Conservation (phyloP, 1,140 invertebrate genomes). For the Adelges cooleyi region DNA sequence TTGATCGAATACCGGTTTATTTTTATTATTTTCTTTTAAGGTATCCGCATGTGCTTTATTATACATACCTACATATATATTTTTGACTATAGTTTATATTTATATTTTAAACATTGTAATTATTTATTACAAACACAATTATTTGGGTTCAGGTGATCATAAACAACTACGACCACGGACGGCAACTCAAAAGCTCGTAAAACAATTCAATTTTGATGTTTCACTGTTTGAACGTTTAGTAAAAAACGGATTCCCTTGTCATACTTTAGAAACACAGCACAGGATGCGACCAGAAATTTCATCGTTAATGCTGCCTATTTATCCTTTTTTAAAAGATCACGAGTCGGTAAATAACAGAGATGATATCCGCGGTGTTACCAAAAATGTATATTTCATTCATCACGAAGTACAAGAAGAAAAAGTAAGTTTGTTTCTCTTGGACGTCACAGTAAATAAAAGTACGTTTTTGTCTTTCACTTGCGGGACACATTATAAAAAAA, state of each 20-base stretch:
- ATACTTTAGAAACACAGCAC: slow-evolving; percentile 47
- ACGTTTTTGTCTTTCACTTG: no score
- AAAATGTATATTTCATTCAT: slow-evolving; percentile 49
- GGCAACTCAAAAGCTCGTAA: slow-evolving; percentile 42
- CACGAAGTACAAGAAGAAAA: slow-evolving; percentile 43
- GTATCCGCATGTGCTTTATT: no score
- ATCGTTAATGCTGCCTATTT: slow-evolving; percentile 46
- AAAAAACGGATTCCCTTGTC: slow-evolving; percentile 43
- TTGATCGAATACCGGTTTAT: no score
- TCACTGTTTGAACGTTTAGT: slow-evolving; percentile 64
- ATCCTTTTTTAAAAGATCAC: slow-evolving; percentile 45
- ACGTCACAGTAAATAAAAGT: no score
- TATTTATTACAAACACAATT: no score
- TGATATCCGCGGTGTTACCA: slow-evolving; percentile 41
- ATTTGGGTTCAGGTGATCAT: slow-evolving; percentile 55
- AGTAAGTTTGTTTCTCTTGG: slow-evolving; percentile 15
- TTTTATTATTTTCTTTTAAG: no score
- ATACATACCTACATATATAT: no score
- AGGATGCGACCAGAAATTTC: slow-evolving; percentile 55
- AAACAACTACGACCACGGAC: slow-evolving; percentile 56
- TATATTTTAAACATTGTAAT: no score
- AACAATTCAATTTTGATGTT: slow-evolving; percentile 49
- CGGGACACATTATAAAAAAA: no score
- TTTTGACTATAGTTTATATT: no score
- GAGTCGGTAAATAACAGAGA: slow-evolving; percentile 42